Evolutionary conservation across 2,888 invertebrate genomes (phyloP), one percentile per base, ranked within the genome.

Genomic region (Calephelis perditalis): DNA sequence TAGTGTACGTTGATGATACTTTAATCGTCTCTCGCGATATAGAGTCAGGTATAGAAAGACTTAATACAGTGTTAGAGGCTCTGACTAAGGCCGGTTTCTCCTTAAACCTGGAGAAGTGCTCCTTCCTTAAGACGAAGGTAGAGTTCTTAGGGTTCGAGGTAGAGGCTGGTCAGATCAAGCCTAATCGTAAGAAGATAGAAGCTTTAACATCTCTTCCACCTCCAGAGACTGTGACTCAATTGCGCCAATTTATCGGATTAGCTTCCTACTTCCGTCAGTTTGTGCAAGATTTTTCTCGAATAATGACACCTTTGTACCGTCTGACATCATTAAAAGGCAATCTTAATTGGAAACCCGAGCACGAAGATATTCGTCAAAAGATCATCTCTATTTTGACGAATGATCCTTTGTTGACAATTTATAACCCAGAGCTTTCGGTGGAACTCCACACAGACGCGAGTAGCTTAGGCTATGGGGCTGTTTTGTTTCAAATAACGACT

Each of bases 1-100:
- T 69, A 3, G 71, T 73, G 0, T 74, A 74, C 26, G 62, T 74
- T 0, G 73, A 73, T 61, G 73, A 75, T 40, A 69, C 73, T 4
- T 36, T 73, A 0, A 61, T 60, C 0, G 66, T 67, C 47, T 65
- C 68, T 10, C 7, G 47, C 7, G 40, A 58, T 43, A 56, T 55
- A 44, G 58, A 63, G 44, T 57, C 35, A 35, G 64, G 60, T 8
- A 10, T 65, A 37, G n/a, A 55, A 0, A 59, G 68, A 11, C 61
- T 71, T 8, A 2, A 59, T 2, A 54, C 55, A 4, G 60, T 72
- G 0, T 46, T 75, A 0, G 59, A 66, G 2, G 65, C 68, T 0
- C 37, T 77, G 7, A 49, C 56, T 2, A 52, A 69, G 0, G 56
- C 71, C 0, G 74, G 73, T 0, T 74, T 74, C 55, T 72, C 72